These are phyloP conservation scores for Hystrix cristata DNA, from an alignment of 2,113 vertebrate species.

Conservation along the genomic window DNA sequence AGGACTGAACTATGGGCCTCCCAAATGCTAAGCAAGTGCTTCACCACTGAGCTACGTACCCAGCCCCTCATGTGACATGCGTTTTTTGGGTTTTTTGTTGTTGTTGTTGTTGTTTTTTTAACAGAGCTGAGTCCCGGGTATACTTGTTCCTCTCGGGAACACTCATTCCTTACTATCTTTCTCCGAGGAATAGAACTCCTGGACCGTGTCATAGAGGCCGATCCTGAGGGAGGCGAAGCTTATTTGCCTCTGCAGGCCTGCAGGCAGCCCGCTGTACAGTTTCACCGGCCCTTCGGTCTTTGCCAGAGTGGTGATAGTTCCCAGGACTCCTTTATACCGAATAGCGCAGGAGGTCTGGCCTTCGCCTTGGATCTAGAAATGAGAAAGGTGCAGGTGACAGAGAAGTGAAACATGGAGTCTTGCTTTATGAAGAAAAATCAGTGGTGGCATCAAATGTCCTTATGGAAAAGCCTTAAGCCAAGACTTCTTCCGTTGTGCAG, in stretches of 20 bases:
- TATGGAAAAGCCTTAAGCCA: not conserved
- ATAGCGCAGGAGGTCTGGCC: constrained; percentile 79
- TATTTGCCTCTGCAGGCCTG: constrained; percentile 92
- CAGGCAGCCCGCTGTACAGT: constrained; percentile 92
- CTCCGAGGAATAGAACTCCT: constrained; percentile 89
- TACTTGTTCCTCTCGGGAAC: not conserved
- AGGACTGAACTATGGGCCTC: not conserved
- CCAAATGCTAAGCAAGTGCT: not conserved
- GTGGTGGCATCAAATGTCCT: not conserved
- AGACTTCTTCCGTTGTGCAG: not conserved
- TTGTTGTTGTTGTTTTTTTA: not conserved
- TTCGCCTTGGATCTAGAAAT: constrained; percentile 92
- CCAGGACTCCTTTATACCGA: constrained; percentile 92
- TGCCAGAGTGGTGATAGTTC: constrained; percentile 92
- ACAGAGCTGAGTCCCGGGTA: not conserved
- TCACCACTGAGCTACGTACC: not conserved
- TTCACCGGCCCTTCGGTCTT: constrained; percentile 90
- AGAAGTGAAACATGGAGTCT: not conserved
- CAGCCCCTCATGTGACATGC: not conserved
- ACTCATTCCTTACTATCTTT: constrained; percentile 86
- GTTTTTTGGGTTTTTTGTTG: not conserved
- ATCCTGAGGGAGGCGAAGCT: constrained; percentile 93
- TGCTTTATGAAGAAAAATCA: not conserved
- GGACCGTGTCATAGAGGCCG: constrained; percentile 92
- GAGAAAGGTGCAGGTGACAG: not conserved